phyloP scores from a whole-genome alignment of 2,113 vertebrate genomes.

The Poecile atricapillus region DNA sequence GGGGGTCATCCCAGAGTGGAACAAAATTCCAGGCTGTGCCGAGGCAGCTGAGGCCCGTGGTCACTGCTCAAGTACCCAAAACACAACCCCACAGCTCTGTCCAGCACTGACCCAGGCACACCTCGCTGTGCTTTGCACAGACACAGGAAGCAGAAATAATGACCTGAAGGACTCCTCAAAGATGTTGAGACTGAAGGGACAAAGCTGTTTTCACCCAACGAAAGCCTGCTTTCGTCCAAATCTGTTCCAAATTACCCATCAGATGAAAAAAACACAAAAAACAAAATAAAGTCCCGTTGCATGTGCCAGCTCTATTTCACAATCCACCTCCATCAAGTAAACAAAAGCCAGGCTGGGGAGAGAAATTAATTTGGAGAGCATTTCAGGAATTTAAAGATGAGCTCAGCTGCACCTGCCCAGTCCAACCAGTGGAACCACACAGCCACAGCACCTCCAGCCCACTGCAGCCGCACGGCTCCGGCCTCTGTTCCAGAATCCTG shows the following conservation, averaged over 20 bases:
- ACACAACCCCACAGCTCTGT: neutral
- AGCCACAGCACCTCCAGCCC: neutral
- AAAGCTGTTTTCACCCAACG: neutral
- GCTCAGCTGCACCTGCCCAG: neutral
- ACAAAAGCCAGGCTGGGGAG: neutral
- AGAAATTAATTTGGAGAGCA: neutral
- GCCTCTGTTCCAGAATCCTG: neutral
- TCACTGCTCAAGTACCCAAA: neutral
- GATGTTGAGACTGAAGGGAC: neutral
- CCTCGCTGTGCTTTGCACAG: accelerated
- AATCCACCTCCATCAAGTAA: neutral
- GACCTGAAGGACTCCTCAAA: neutral
- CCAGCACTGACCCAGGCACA: accelerated
- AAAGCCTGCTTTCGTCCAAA: neutral
- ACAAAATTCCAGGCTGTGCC: neutral
- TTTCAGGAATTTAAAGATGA: neutral
- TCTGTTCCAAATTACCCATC: neutral
- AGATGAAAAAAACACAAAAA: too few species aligned
- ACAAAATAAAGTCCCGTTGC: accelerated
- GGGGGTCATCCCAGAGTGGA: neutral
- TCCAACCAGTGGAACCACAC: neutral
- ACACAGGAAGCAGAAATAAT: neutral
- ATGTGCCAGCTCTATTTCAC: neutral
- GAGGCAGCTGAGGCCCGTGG: neutral
- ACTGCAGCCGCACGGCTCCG: accelerated